Base-by-base conservation (phyloP, 2,888 invertebrate species). In the Neoscelio sp. region DNA sequence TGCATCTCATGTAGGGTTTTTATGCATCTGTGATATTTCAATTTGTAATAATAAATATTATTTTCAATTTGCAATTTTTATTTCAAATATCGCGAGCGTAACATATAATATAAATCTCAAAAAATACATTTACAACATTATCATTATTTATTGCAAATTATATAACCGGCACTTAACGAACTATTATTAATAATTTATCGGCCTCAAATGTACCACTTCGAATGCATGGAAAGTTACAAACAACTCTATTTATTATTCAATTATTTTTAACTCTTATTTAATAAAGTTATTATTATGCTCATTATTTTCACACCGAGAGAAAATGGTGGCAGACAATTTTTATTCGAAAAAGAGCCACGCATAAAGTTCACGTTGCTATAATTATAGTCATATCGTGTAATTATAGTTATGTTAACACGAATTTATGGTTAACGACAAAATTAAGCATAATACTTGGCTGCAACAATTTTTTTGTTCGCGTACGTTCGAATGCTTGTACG, bases 361-460 rank as follows among this genome's bases (percentile, higher is more conserved):
- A 46, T 42, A 74, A 74, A 74, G 74, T 74, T 74, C 65, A 58
- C 35, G 64, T 65, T 12, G 58, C 30, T 2, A 44, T 35, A 75
- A 75, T 75, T 67, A 52, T 38, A 23, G 58, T 65, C 28, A 30
- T 62, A 62, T 54, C 28, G 44, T 67, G 12, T 67, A 75, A 75
- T 75, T 75, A 68, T 10, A 60, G 75, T 40, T 62, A 44, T 38
- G 62, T 75, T 75, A 68, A 60, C 35, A 26, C 42, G 35, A 54
- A 54, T 75, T 75, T 38, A 62, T 15, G 52, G 68, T 62, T 75
- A 75, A 75, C 67, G 75, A 75, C 75, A 68, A 75, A 75, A 75
- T 75, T 75, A 67, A 75, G 26, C 62, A 75, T 75, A 68, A 75
- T 75, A 62, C 52, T 52, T 17, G 17, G 35, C 60, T 54, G 62